Base-by-base conservation (phyloP, 2,888 invertebrate species). In the Ctena decussata region DNA sequence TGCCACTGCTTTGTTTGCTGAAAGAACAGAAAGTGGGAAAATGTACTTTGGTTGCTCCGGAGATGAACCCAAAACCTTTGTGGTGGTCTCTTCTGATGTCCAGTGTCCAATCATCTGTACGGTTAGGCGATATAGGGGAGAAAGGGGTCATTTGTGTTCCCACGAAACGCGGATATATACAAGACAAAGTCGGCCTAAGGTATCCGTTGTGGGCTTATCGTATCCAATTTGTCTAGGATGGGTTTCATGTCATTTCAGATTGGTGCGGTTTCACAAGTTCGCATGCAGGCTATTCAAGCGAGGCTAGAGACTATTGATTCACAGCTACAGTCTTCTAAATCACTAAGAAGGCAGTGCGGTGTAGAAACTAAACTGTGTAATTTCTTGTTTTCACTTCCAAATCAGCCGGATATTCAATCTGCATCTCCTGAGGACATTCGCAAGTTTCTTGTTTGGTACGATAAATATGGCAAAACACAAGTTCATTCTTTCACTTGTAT, bases 31-130 rank as follows among this genome's bases (percentile, higher is more conserved):
- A 39, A 32, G 70, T 69, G 12, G 18, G 35, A 6, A 24, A 18
- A 21, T 84, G 84, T 70, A 84, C 85, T 12, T 21, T 85, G 0
- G 77, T 85, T 0, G 79, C 83, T 15, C 82, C 83, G 15, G 32
- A 11, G 0, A 24, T 78, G 0, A 11, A 32, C 15, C 79, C 77
- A 3, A n/a, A 39, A 30, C 87, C 85, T 41, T 8, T 77, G 30
- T 85, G 89, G 89, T 85, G 86, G 83, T 82, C 86, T n/a, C 46
- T 75, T 57, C 53, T 87, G 18, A 37, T 37, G 24, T 30, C 27
- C 18, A 21, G 18, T 39, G 24, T 75, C 35, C 21, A 21, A 37
- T 15, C 39, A 8, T 71, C 27, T 27, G 2, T 77, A 39, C 57
- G 46, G 39, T 18, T 81, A 6, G 85, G 70, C 5, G 37, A 60